Evolutionary conservation across 1,140 invertebrate genomes (phyloP), one percentile per base, ranked within the genome.

Genomic region (Proctacanthus coquilletti): DNA sequence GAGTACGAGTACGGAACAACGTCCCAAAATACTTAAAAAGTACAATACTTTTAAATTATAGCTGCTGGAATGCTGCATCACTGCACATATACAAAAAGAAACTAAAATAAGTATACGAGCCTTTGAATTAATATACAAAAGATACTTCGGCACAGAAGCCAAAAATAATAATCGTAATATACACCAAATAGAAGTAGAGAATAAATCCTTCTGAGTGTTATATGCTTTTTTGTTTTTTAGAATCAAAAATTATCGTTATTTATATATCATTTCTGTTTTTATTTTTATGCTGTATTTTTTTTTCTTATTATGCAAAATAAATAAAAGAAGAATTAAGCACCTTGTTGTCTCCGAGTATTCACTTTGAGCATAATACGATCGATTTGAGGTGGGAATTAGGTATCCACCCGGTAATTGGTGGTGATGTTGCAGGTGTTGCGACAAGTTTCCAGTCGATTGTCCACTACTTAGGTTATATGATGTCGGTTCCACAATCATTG

Each of bases 301-400:
- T 3, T 29, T 29, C 11, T n/a, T n/a, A n/a, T n/a, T n/a, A n/a
- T n/a, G 25, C 13, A 15, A 30, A 18, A 27, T 18, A 30, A 35
- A 15, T 15, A 9, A 27, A 27, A 27, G 23, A 27, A 27, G 8
- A 27, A 27, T 27, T 38, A 43, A 52, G 51, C 55, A 57, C 40
- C 57, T 56, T 35, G 52, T 56, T 41, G n/a, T n/a, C n/a, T 52
- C 50, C 43, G 54, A 48, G 45, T 57, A 57, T 40, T 48, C 46
- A 39, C 36, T 46, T 29, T 34, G 35, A 41, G 33, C 38, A 36
- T 42, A 42, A 30, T 45, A 42, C 5, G 38, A 14, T 2, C 30
- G 34, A 18, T 21, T 23, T 23, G 14, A 14, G 23, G 19, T 25
- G 18, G 15, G 30, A 13, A 18, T 34, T 23, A 18, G 6, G 8